Base-by-base conservation (phyloP, 1,140 invertebrate genomes). In the Drosophila nebulosa region DNA sequence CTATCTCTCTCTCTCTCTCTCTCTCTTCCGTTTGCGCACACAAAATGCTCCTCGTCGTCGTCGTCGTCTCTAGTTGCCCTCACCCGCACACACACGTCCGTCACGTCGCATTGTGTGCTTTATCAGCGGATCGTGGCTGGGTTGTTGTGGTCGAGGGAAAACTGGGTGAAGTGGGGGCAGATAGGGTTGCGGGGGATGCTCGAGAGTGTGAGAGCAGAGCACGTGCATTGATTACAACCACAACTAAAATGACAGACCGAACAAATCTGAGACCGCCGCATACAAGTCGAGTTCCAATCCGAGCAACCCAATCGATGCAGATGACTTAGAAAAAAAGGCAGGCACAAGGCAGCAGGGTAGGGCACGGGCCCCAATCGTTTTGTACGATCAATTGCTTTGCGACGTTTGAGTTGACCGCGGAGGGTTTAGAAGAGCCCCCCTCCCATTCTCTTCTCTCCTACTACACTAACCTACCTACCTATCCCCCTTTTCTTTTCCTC, bases 81-180 rank as follows among this genome's bases (percentile, higher is more conserved):
- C 26, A 36, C 24, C 18, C 52, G 57, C 57, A 65, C 51, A 57
- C 27, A 32, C 30, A 32, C 56, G 56, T 58, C 32, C 56, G 42
- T 67, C 64, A 72, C 64, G 60, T 69, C 55, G 59, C 65, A 59
- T 62, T 75, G 58, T 75, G 18, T 59, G 35, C 62, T 59, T 74
- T 74, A 75, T 71, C 69, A 63, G 35, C 42, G 53, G 26, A 55
- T 55, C 52, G 52, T 55, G 52, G 52, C 7, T 55, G 26, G 18
- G 18, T 24, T n/a, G 21, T 53, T 35, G 55, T 10, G 2, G 4
- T 24, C 42, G 46, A 42, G 62, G 58, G 53, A 68, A 62, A 74
- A 69, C 69, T 61, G 65, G 30, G 30, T n/a, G 30, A 32, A 32
- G 30, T 5, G 36, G 3, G 16, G 39, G 16, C 7, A 1, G 36